Base-by-base conservation (phyloP, 2,797 vertebrate genomes). In the Lacerta agilis region DNA sequence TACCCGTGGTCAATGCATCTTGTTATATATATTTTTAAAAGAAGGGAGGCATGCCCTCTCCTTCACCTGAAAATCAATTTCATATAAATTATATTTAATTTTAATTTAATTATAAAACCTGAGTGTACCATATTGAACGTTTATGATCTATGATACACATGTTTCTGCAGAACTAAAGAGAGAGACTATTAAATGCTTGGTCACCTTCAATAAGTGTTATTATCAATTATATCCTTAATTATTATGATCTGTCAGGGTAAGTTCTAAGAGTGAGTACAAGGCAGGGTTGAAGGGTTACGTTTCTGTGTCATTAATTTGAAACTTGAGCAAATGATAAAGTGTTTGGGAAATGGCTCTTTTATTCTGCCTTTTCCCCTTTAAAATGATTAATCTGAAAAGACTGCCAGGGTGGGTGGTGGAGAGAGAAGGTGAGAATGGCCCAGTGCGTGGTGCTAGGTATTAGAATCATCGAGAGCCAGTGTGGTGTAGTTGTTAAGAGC, bases 211-310 rank as follows among this genome's bases (percentile, higher is more conserved):
- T 92, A 94, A 93, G 58, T 89, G 29, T 85, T 58, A 71, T 89
- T 95, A 93, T 93, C 91, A 93, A 83, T 95, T 94, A 90, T 80
- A 89, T 45, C 27, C 91, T 94, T 95, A 94, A 94, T 94, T 94
- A 94, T 92, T 94, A 75, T 87, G 92, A 85, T 89, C 87, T 93
- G 89, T 94, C 84, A 90, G 86, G 38, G 76, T 81, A 81, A 23
- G 1, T 45, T 92, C 88, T 95, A 85, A 94, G 55, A 94, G 66
- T 88, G 77, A 91, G 25, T 91, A 4, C 82, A 88, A 90, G 87
- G 29, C 43, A 88, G 87, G 73, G 71, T 41, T 83, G 88, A 90
- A 80, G 88, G 13, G 41, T 93, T 93, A 64, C 64, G 9, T 89
- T 93, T 92, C 89, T 88, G n/a, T 89, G 18, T 71, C 85, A 69